A percentile compares a stretch with the other conserved stretches of the same genome.
Evolutionary conservation across 2,797 vertebrate genomes (phyloP).

Genomic region (Hyperoplus lanceolatus): DNA sequence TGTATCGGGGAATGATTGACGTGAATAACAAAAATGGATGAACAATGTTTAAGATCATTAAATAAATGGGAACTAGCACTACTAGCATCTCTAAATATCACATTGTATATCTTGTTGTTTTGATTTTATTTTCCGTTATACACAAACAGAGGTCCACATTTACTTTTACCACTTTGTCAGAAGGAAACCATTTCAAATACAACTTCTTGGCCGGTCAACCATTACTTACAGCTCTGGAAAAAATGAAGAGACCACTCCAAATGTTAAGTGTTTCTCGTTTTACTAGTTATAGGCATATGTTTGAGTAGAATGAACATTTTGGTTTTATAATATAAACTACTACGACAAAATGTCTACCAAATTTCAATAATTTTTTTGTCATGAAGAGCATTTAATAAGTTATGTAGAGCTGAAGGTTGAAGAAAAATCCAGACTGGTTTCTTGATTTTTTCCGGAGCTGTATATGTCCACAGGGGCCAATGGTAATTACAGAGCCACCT

Average conservation of each 20-base stretch:
- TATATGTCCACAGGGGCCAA: slow-evolving; percentile 50
- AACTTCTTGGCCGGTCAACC: slow-evolving; percentile 42
- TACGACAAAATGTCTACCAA: too few relatives aligned
- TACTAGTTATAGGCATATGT: too few relatives aligned
- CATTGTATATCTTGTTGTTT: neutral
- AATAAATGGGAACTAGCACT: neutral
- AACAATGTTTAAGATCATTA: neutral
- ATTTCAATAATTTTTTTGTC: too few relatives aligned
- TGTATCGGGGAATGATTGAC: neutral
- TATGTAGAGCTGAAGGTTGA: too few relatives aligned
- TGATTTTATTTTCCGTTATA: neutral
- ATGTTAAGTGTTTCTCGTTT: too few relatives aligned
- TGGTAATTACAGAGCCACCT: slow-evolving; percentile 57
- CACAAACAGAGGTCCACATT: slow-evolving; percentile 12
- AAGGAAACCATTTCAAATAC: slow-evolving; percentile 17
- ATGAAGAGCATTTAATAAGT: too few relatives aligned
- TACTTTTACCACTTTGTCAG: slow-evolving; percentile 19
- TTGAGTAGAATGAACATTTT: too few relatives aligned
- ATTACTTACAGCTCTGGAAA: too few relatives aligned
- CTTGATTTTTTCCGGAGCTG: neutral
- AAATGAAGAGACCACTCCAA: slow-evolving; percentile 6
- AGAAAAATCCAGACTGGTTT: slow-evolving; percentile 7
- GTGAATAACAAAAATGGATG: neutral
- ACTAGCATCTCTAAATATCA: neutral
- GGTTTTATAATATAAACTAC: too few relatives aligned